A percentile compares a stretch with the other conserved stretches of the same genome.
Conservation (phyloP, 2,888 invertebrate species). For the Nemapogon koenigi region DNA sequence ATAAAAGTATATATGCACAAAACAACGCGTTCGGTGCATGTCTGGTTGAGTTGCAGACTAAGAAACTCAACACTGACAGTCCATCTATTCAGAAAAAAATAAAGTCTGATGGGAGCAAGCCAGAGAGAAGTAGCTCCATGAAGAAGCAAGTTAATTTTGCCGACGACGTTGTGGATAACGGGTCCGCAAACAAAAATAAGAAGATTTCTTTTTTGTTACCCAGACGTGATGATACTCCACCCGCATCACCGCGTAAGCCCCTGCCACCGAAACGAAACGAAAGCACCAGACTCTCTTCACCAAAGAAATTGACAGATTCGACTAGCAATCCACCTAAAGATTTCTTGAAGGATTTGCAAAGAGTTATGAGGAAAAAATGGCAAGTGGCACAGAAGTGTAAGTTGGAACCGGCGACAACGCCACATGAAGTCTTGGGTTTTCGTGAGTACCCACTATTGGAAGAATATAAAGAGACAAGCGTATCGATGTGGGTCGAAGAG, state of each 20-base stretch:
- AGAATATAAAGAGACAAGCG: constrained; percentile 80
- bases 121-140: constrained; percentile 52
- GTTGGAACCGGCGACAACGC: constrained; percentile 84
- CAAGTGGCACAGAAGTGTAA: constrained; percentile 93
- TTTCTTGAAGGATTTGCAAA: constrained; percentile 86
- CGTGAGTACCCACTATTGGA: constrained; percentile 78
- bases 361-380: constrained; percentile 94
- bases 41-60: constrained; percentile 62
- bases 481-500: constrained; percentile 89
- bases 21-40: constrained; percentile 56
- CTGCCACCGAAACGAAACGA: constrained; percentile 80
- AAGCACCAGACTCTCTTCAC: constrained; percentile 75
- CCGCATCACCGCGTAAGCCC: constrained; percentile 71
- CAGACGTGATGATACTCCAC: constrained; percentile 48
- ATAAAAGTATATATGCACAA: constrained; percentile 41
- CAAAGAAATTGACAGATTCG: constrained; percentile 76
- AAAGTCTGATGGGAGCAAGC: constrained; percentile 35
- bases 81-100: constrained; percentile 37
- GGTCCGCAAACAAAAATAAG: constrained; percentile 63
- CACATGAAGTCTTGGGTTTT: constrained; percentile 90
- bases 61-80: constrained; percentile 47
- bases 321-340: constrained; percentile 79
- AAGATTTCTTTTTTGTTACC: constrained; percentile 71
- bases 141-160: constrained; percentile 67
- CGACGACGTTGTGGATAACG: constrained; percentile 58